phyloP scores from a whole-genome alignment of 2,797 vertebrate genomes.

The Phataginus tricuspis region DNA sequence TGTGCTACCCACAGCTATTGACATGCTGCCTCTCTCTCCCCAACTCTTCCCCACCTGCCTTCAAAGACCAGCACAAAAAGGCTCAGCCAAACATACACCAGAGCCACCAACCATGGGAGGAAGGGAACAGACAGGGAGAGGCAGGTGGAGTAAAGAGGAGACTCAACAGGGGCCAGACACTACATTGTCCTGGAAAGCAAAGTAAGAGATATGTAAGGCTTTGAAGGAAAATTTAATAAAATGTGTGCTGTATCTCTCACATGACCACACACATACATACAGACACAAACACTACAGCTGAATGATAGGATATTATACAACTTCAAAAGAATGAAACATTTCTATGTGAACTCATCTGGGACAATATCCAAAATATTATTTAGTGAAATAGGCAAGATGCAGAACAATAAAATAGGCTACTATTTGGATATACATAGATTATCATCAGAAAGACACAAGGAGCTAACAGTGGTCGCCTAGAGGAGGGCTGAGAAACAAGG shows the following conservation, averaged over 20 bases:
- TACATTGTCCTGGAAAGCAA: background rate
- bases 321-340: slow-evolving; percentile 6
- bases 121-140: background rate
- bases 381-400: background rate
- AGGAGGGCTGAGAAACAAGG: background rate
- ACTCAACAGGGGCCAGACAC: background rate
- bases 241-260: background rate
- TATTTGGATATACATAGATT: background rate
- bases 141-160: background rate
- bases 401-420: background rate
- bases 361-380: slow-evolving; percentile 34
- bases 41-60: background rate
- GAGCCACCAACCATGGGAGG: background rate
- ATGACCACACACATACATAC: background rate
- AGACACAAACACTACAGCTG: background rate
- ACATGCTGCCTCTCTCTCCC: background rate
- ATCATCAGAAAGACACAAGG: background rate
- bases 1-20: slow-evolving; percentile 12
- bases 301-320: background rate
- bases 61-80: slow-evolving; percentile 28
- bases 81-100: background rate
- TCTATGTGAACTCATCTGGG: background rate
- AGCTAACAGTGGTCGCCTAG: background rate
- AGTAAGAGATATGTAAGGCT: background rate
- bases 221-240: background rate